Evolutionary conservation across 2,113 vertebrate species (phyloP).

Genomic region (Pachyramphus minor): DNA sequence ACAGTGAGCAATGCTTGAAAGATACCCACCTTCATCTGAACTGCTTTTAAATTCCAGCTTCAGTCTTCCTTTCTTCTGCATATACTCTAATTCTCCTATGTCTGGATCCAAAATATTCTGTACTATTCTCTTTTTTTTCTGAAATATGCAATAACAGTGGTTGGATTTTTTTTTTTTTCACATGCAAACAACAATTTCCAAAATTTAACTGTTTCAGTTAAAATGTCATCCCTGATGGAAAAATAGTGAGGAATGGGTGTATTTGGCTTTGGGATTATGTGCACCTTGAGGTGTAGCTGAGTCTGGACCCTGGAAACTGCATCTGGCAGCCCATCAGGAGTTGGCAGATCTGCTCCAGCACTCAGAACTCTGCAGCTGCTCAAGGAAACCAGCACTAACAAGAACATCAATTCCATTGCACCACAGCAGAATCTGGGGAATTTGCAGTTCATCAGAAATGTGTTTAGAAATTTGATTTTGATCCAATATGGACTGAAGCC

Average conservation of each 20-base stretch:
- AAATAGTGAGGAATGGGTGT: background rate
- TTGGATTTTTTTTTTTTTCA: background rate
- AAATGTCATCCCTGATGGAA: background rate
- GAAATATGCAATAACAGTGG: background rate
- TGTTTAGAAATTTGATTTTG: background rate
- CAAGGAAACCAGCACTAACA: background rate
- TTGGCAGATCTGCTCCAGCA: background rate
- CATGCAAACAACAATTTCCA: background rate
- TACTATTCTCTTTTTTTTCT: background rate
- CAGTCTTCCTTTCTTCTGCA: background rate
- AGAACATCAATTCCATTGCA: background rate
- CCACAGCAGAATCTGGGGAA: background rate
- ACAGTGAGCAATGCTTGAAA: background rate
- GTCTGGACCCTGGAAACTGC: background rate
- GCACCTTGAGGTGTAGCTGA: background rate
- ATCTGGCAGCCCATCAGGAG: background rate
- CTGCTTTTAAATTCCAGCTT: slow-evolving; percentile 8
- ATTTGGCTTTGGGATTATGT: background rate
- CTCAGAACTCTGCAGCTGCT: background rate
- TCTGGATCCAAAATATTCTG: background rate
- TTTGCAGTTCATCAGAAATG: slow-evolving; percentile 14
- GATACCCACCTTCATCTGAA: background rate
- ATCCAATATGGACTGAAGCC: background rate
- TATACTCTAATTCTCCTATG: background rate
- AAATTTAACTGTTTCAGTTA: background rate